A percentile compares a stretch with the other conserved stretches of the same genome.
These are phyloP conservation scores for Noctua janthina DNA, from an alignment of 2,888 invertebrate genomes.

Conservation along the genomic window DNA sequence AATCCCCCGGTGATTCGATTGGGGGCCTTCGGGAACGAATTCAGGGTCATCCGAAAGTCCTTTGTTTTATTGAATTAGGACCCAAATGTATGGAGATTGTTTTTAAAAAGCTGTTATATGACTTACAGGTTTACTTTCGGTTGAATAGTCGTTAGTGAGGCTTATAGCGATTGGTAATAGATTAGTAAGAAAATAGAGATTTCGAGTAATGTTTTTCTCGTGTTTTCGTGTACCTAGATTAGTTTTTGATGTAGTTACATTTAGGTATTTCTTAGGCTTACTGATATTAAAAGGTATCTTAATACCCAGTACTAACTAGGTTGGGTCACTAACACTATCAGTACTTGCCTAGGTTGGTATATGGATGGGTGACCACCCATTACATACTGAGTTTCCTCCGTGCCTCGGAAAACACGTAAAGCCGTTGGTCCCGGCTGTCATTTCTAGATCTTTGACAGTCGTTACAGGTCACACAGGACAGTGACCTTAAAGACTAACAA, in stretches of 20 bases:
- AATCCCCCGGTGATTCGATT: conserved; percentile 17
- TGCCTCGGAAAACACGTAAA: no score
- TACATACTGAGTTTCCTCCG: no score
- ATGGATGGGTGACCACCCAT: no score
- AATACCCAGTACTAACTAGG: no score
- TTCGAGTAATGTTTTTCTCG: neutral
- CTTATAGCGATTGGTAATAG: neutral
- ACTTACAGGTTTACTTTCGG: neutral
- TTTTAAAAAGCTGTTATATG: conserved; percentile 16
- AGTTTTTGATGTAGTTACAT: neutral
- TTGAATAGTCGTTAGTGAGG: conserved; percentile 1
- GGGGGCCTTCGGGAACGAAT: neutral
- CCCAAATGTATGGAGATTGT: conserved; percentile 48
- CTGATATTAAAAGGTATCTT: neutral
- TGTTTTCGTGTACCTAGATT: neutral
- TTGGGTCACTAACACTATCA: no score
- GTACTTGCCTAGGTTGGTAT: no score
- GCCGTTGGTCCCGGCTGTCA: no score
- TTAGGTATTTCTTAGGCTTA: neutral
- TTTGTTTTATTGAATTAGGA: conserved; percentile 48
- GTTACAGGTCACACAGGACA: no score
- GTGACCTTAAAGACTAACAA: no score
- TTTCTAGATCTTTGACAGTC: no score
- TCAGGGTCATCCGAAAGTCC: conserved; percentile 34
- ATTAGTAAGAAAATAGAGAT: neutral